A percentile compares a stretch with the other conserved stretches of the same genome.
Evolutionary conservation across 1,140 invertebrate genomes (phyloP).

Genomic region (Agrypnia vestita): DNA sequence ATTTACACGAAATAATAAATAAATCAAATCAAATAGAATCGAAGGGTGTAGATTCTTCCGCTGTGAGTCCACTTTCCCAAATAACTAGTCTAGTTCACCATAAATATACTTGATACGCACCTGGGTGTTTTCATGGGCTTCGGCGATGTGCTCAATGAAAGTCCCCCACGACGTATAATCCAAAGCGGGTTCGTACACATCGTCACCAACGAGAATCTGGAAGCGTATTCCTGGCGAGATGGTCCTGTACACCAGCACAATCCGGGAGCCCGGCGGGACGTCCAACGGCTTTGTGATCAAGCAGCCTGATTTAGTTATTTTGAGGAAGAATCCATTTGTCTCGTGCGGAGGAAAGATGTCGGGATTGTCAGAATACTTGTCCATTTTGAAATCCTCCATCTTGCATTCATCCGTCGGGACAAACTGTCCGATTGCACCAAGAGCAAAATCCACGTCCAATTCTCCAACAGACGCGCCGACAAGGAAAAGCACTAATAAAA

Average conservation of each 20-base stretch:
- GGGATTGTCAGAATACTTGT: neutral
- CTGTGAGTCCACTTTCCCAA: no score
- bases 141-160: neutral
- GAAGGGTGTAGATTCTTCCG: no score
- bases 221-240: neutral
- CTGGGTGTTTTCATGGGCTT: neutral
- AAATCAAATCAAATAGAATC: no score
- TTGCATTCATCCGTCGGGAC: neutral
- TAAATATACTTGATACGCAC: no score
- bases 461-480: no score
- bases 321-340: conserved; percentile 18
- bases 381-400: neutral
- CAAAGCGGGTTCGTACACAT: conserved; percentile 3
- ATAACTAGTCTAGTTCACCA: no score
- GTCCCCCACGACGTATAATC: neutral
- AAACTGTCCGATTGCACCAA: neutral
- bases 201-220: neutral
- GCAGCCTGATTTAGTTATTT: conserved; percentile 4
- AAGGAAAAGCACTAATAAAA: no score
- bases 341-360: neutral
- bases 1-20: no score
- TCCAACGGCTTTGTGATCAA: neutral
- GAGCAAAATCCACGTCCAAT: neutral
- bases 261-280: neutral
- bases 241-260: neutral